Evolutionary conservation across 2,888 invertebrate genomes (phyloP), one percentile per base, ranked within the genome.

Genomic region (Alviniconcha strummeri): DNA sequence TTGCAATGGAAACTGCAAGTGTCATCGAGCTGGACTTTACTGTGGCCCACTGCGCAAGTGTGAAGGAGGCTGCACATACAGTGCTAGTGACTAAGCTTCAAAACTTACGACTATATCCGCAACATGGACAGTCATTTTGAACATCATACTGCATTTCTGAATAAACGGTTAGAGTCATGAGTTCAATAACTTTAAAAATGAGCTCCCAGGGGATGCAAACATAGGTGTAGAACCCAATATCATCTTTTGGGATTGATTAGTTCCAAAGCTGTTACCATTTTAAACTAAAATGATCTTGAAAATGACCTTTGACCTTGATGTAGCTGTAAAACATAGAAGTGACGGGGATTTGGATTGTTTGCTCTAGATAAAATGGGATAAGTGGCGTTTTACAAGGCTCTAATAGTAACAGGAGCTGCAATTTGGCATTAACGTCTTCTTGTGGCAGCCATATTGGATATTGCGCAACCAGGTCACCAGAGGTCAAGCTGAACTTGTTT

Each of bases 21-120:
- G 52, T 36, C 72, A 72, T 19, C 52, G 52, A 72, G 72, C 72
- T 72, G 72, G n/a, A 72, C 72, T 72, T 72, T 52, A 8, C 72
- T 36, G 72, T 72, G 19, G 52, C 5, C 72, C 52, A 52, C 11
- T 72, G 72, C 36, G 72, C 36, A 72, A 72, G 36, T 36, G 36
- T 36, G 36, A 36, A 36, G 36, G 36, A 36, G 36, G 36, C 36
- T 36, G 36, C 36, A 36, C 36, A 36, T 1, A 36, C 0, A 72
- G 72, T 72, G 72, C 72, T 72, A 72, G 72, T 72, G n/a, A 72
- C 72, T 72, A 72, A 64, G 36, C 11, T 72, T 72, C 72, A 72
- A 11, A 72, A 19, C 72, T 3, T 72, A 36, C 11, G 36, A 72
- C 72, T 52, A 72, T 19, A 72, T 72, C 72, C 19, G 19, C n/a